These are phyloP conservation scores for Alauda arvensis DNA, from an alignment of 2,797 vertebrate species.

Conservation along the genomic window DNA sequence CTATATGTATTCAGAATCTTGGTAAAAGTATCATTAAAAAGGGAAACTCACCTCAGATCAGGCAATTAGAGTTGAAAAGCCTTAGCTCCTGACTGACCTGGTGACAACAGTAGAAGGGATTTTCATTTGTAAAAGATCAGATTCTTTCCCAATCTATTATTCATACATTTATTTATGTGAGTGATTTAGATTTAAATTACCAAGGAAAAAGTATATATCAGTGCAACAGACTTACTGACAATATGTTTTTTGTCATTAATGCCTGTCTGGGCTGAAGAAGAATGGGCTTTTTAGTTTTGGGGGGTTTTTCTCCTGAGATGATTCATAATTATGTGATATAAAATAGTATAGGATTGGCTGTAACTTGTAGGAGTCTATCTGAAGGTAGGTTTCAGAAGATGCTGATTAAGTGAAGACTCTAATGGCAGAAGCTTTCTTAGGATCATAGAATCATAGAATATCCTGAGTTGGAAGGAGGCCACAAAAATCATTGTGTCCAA, in stretches of 20 bases:
- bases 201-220: background rate
- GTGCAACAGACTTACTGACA: background rate
- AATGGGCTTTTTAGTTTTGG: accelerated
- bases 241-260: background rate
- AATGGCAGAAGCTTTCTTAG: background rate
- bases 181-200: background rate
- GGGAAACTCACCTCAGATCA: background rate
- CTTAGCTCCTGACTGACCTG: background rate
- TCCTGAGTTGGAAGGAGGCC: background rate
- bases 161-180: background rate
- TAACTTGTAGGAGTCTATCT: background rate
- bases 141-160: background rate
- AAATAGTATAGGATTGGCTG: background rate
- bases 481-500: background rate
- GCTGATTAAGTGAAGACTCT: background rate
- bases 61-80: background rate
- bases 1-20: constrained; percentile 27
- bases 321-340: background rate
- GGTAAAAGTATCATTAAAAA: constrained; percentile 19
- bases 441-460: background rate
- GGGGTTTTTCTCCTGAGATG: background rate
- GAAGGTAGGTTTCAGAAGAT: background rate
- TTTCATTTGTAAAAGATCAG: background rate
- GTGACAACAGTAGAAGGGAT: background rate
- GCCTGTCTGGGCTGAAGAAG: background rate